phyloP scores from a whole-genome alignment of 2,113 vertebrate species.

The Tamias sibiricus region DNA sequence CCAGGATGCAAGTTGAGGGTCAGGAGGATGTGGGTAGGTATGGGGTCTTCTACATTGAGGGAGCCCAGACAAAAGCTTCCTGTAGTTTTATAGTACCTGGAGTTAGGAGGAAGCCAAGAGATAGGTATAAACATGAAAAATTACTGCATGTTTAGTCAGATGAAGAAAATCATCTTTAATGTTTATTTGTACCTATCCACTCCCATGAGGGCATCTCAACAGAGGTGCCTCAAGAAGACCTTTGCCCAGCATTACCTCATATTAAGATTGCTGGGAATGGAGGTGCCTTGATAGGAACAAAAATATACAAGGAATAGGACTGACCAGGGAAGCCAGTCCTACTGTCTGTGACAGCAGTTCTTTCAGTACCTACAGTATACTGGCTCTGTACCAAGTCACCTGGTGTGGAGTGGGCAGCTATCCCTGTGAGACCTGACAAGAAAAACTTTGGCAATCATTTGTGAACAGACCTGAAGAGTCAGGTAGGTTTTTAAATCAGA shows the following conservation, averaged over 20 bases:
- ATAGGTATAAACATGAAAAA: neutral
- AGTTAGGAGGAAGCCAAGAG: neutral
- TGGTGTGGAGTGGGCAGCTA: neutral
- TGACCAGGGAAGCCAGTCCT: no score
- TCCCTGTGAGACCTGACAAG: neutral
- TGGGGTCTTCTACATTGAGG: neutral
- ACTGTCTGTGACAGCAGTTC: no score
- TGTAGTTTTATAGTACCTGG: no score
- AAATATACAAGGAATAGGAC: no score
- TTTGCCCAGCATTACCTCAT: neutral
- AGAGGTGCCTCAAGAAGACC: neutral
- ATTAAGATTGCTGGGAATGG: no score
- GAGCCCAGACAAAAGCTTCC: neutral
- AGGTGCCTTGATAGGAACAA: neutral
- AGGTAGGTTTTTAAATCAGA: neutral
- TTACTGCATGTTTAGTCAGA: neutral
- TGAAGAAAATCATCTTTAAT: neutral
- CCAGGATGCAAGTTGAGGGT: neutral
- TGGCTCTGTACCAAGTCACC: neutral
- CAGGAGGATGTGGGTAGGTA: neutral
- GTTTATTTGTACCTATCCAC: neutral
- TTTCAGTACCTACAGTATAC: neutral
- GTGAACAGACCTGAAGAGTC: neutral
- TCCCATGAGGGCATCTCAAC: neutral
- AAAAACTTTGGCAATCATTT: neutral